A percentile compares a stretch with the other conserved stretches of the same genome.
Evolutionary conservation across 2,888 invertebrate genomes (phyloP).

Genomic region (Nycteola revayana): DNA sequence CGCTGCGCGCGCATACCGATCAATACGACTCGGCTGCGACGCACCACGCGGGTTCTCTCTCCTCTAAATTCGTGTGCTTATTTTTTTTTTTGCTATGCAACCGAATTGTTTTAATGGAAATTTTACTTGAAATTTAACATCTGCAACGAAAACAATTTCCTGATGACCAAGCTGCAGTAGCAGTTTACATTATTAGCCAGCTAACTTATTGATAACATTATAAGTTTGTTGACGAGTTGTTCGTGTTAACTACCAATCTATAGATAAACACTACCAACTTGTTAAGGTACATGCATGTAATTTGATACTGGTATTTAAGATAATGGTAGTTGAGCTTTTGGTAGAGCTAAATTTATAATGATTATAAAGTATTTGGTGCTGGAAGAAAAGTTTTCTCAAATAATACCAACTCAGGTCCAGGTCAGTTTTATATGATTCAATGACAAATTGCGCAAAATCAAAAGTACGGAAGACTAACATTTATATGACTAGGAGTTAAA

Average conservation of each 20-base stretch:
- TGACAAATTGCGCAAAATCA: no score
- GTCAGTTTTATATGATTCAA: no score
- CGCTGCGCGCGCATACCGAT: constrained; percentile 78
- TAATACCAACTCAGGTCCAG: no score
- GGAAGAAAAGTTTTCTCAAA: no score
- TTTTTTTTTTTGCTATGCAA: constrained; percentile 59
- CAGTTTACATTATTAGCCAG: constrained; percentile 28
- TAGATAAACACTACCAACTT: background rate
- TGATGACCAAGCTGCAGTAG: constrained; percentile 25
- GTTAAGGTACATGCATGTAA: no score
- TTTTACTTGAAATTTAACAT: constrained; percentile 39
- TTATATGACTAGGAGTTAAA: no score
- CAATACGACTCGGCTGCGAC: constrained; percentile 70
- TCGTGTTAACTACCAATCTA: constrained; percentile 17
- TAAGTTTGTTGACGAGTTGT: constrained; percentile 34
- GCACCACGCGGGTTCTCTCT: constrained; percentile 62
- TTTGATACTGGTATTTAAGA: no score
- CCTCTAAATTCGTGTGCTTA: constrained; percentile 67
- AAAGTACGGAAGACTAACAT: no score
- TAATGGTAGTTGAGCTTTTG: no score
- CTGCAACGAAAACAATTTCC: constrained; percentile 39
- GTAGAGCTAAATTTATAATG: no score
- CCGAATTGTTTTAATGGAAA: constrained; percentile 50
- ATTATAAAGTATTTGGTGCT: no score
- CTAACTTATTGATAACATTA: constrained; percentile 32